phyloP scores from a whole-genome alignment of 2,888 invertebrate genomes.

The Venustoraphidia nigricollis region DNA sequence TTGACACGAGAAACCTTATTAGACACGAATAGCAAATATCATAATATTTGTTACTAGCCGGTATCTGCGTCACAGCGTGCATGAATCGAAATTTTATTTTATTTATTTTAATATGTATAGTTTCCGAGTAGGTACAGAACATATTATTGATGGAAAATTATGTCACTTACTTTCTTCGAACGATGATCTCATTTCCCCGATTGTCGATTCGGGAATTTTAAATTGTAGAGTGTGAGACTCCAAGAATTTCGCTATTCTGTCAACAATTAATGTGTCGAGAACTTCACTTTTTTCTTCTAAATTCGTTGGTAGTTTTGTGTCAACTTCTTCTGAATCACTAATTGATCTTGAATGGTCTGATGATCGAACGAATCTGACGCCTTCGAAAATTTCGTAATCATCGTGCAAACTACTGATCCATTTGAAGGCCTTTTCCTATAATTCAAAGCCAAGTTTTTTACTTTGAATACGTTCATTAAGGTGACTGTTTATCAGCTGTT shows the following conservation, averaged over 20 bases:
- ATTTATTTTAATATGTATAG: too few species aligned
- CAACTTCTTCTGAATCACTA: conserved; percentile 42
- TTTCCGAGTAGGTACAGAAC: too few species aligned
- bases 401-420: conserved; percentile 49
- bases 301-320: conserved; percentile 50
- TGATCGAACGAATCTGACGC: conserved; percentile 38
- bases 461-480: neutral
- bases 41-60: too few species aligned
- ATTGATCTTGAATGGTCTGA: conserved; percentile 30
- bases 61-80: too few species aligned
- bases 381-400: conserved; percentile 44
- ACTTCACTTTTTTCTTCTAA: conserved; percentile 55
- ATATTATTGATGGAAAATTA: too few species aligned
- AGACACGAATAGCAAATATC: too few species aligned
- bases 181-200: conserved; percentile 60
- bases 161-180: conserved; percentile 55
- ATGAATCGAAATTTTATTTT: too few species aligned
- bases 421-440: conserved; percentile 52
- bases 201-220: conserved; percentile 58
- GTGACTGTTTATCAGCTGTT: too few species aligned
- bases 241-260: conserved; percentile 59
- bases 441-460: conserved; percentile 13
- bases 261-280: conserved; percentile 55
- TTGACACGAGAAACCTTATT: too few species aligned
- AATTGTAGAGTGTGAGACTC: conserved; percentile 67